Percentiles rank a stretch among this genome's conserved stretches.
These are phyloP conservation scores for Sterrhoptilus dennistouni DNA, from an alignment of 2,113 vertebrate genomes.

Conservation along the genomic window DNA sequence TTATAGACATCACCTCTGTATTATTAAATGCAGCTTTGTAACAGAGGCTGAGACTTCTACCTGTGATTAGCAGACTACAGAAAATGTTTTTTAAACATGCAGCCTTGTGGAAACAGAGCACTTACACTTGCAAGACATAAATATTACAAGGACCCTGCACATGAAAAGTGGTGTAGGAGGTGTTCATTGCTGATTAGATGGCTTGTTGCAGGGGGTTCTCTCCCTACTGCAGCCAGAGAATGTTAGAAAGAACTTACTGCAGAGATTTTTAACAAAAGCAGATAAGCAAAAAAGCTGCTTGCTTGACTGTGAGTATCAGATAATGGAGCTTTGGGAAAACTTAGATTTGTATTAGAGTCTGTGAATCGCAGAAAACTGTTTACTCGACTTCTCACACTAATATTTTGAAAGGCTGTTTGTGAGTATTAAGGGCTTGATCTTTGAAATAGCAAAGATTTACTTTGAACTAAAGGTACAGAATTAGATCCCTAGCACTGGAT, in stretches of 20 bases:
- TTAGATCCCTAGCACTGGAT: not conserved
- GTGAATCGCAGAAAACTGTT: not conserved
- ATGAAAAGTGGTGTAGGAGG: not conserved
- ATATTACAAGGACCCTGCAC: not conserved
- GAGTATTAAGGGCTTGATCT: constrained; percentile 3
- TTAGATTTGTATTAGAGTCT: not conserved
- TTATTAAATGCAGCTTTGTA: not conserved
- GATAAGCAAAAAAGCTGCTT: not conserved
- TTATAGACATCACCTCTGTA: not conserved
- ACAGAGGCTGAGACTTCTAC: not conserved
- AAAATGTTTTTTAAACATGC: not conserved
- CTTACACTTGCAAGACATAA: not conserved
- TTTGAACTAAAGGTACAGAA: not conserved
- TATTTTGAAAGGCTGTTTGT: constrained; percentile 12
- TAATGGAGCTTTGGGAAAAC: not conserved
- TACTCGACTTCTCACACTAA: not conserved
- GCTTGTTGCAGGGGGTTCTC: not conserved
- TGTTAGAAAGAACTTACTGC: not conserved
- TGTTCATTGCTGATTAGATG: not conserved
- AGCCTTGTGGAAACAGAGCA: not conserved
- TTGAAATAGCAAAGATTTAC: not conserved
- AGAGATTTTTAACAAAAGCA: not conserved
- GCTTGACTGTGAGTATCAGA: not conserved
- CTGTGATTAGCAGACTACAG: not conserved
- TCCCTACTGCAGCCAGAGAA: not conserved